Percentiles rank a stretch among this genome's conserved stretches.
Conservation (phyloP, 1,140 invertebrate species). For the Listronotus bonariensis region DNA sequence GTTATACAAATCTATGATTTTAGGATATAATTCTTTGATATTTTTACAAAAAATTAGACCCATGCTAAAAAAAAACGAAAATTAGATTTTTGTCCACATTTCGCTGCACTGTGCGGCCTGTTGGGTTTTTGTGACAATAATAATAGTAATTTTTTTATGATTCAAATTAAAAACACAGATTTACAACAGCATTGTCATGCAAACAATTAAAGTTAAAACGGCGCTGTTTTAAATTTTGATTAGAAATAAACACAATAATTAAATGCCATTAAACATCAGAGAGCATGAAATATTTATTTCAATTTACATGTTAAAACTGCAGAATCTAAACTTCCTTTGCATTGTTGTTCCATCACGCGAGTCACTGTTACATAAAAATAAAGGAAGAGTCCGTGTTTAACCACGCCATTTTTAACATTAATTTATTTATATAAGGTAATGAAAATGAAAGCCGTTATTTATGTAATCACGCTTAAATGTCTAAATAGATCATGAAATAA, state of each 20-base stretch:
- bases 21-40: no score
- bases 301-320: constrained; percentile 22
- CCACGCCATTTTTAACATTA: constrained; percentile 20
- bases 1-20: no score
- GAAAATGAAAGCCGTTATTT: constrained; percentile 21
- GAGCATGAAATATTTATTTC: constrained; percentile 21
- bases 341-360: constrained; percentile 20
- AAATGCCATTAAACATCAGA: constrained; percentile 10
- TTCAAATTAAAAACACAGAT: background rate
- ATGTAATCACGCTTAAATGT: background rate
- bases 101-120: no score
- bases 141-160: no score
- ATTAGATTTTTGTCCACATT: no score
- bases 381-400: constrained; percentile 23
- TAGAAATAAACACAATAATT: no score
- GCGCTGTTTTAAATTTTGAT: background rate
- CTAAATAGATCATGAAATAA: no score
- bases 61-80: no score
- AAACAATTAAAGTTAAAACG: background rate
- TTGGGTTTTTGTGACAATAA: no score
- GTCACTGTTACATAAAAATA: constrained; percentile 24
- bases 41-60: no score
- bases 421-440: constrained; percentile 27
- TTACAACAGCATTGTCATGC: background rate
- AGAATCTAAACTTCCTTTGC: constrained; percentile 16